Percentiles rank a stretch among this genome's conserved stretches.
Conservation (phyloP, 2,113 vertebrate genomes). For the Syrrhaptes paradoxus region DNA sequence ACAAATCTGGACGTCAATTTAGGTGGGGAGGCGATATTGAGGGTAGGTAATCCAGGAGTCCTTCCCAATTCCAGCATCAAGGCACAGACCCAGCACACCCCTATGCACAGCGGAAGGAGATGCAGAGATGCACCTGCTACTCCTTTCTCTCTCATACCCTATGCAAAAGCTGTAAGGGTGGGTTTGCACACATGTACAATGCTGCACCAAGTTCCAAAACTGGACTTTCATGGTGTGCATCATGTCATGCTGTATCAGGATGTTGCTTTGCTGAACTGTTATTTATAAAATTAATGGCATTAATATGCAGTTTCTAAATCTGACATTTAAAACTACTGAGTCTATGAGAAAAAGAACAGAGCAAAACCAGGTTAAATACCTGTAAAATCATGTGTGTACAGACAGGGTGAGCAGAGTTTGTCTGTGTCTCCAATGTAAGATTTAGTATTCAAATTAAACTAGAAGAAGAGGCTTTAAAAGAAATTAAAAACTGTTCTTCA, state of each 20-base stretch:
- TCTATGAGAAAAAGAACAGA: not conserved
- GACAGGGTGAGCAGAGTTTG: not conserved
- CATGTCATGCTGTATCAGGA: not conserved
- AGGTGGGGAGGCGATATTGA: not conserved
- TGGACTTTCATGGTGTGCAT: not conserved
- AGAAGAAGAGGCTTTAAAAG: not conserved
- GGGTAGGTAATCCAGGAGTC: not conserved
- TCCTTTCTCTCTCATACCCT: not conserved
- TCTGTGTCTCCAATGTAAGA: not conserved
- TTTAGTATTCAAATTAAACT: not conserved
- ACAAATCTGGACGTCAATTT: not conserved
- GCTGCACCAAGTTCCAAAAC: not conserved
- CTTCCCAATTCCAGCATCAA: not conserved
- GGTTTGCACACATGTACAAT: not conserved
- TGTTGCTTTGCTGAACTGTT: not conserved
- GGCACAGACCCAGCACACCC: not conserved
- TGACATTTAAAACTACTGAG: not conserved
- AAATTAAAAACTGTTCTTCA: not conserved
- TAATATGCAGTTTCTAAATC: not conserved
- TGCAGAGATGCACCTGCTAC: not conserved
- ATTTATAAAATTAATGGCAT: not conserved
- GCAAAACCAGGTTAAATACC: not conserved
- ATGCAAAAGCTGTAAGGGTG: fast-evolving
- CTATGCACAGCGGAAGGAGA: not conserved
- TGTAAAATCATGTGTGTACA: fast-evolving